Evolutionary conservation across 2,888 invertebrate genomes (phyloP), one percentile per base, ranked within the genome.

Genomic region (Eristalinus aeneus): DNA sequence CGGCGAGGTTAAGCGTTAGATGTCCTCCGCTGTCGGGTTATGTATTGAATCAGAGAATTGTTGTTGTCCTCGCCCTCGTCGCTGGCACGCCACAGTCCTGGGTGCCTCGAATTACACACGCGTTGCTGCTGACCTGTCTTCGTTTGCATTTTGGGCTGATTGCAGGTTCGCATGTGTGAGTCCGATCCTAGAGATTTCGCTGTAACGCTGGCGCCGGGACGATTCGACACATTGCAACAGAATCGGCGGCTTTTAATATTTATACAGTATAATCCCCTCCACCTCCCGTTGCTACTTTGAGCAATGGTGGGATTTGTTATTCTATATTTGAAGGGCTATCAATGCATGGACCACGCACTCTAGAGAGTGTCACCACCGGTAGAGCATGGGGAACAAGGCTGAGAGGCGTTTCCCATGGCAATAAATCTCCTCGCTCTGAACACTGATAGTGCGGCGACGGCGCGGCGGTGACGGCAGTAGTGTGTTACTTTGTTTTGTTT

Each of bases 221-320:
- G 61, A 80, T 23, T 56, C 36, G 61, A 71, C 68, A 77, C 76
- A 81, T 76, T 71, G 74, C 54, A 64, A 77, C 77, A 32, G 64
- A 74, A 69, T 74, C 72, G 58, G 86, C 78, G 77, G 81, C 63
- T 81, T 81, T 86, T 81, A 86, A 78, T 86, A 86, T 86, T 86
- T 86, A 86, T 81, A 71, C 86, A 71, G 76, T 16, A 81, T 74
- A 86, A 81, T 81, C 73, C 67, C 65, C 64, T 73, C 3, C 39
- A 64, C 73, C 69, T 36, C 39, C 60, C 54, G 12, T 20, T 64
- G 84, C 60, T 73, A 32, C 68, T 39, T 61, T 65, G 71, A 27
- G 61, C 12, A 23, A 23, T 54, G 63, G 16, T 39, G 46, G 73
- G 80, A 79, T 81, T 78, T 61, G 73, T 61, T 78, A 74, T 86